These are phyloP conservation scores for Pristionchus mayeri DNA, from an alignment of 2,888 invertebrate species.

Conservation along the genomic window DNA sequence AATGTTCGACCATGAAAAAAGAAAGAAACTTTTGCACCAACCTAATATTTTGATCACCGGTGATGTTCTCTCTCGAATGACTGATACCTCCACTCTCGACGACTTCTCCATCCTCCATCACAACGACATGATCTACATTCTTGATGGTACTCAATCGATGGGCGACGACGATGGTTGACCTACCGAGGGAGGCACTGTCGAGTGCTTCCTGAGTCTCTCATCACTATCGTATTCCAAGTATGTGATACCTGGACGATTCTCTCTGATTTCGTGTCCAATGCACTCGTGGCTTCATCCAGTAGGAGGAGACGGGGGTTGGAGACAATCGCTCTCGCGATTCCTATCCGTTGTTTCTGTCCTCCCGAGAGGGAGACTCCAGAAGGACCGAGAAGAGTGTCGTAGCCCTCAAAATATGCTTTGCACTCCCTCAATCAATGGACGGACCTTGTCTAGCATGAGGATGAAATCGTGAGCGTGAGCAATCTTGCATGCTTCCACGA, in stretches of 20 bases:
- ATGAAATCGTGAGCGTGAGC: constrained; percentile 42
- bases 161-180: constrained; percentile 26
- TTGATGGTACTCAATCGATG: constrained; percentile 47
- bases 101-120: constrained; percentile 57
- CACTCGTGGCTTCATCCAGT: constrained; percentile 46
- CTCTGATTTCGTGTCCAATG: constrained; percentile 28
- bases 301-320: constrained; percentile 31
- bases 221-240: not conserved
- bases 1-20: too few relatives aligned
- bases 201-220: not conserved
- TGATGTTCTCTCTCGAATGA: not conserved
- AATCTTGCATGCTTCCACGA: not conserved
- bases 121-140: constrained; percentile 60
- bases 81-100: constrained; percentile 16
- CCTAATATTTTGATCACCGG: too few relatives aligned
- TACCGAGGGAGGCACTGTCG: constrained; percentile 6
- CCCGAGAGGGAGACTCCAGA: constrained; percentile 43
- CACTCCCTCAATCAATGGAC: not conserved
- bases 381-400: constrained; percentile 21
- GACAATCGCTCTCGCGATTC: constrained; percentile 31
- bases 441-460: not conserved
- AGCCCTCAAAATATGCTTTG: not conserved
- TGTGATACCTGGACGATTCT: constrained; percentile 23
- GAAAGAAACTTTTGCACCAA: too few relatives aligned
- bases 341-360: constrained; percentile 40